Percentiles rank a stretch among this genome's conserved stretches.
Conservation (phyloP, 2,797 vertebrate species). For the Helostoma temminkii region DNA sequence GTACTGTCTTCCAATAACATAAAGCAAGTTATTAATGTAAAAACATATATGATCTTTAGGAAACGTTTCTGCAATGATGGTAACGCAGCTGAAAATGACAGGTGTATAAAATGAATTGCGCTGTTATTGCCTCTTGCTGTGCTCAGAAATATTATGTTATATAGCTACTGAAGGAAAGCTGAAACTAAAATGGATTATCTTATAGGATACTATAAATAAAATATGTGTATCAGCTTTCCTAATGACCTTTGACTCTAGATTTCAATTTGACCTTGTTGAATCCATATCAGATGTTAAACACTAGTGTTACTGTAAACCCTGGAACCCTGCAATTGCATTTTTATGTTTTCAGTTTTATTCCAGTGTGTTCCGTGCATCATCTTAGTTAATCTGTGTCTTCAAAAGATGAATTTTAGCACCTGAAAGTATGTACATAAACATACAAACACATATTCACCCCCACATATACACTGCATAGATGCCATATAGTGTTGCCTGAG, state of each 20-base stretch:
- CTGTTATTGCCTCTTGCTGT: constrained; percentile 3
- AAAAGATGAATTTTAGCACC: constrained; percentile 4
- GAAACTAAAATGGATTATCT: constrained; percentile 37
- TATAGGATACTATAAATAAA: constrained; percentile 31
- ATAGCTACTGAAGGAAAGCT: background rate
- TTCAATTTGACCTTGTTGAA: constrained; percentile 39
- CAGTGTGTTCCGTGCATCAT: background rate
- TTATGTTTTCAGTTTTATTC: constrained; percentile 1
- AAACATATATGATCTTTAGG: no score
- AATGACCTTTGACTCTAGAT: constrained; percentile 57
- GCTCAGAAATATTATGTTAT: constrained; percentile 29
- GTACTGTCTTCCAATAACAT: no score
- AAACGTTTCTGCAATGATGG: no score
- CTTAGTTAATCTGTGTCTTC: constrained; percentile 4
- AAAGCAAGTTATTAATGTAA: no score
- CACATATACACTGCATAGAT: constrained; percentile 10
- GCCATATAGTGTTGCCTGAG: constrained; percentile 49
- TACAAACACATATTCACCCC: background rate
- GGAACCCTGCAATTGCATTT: background rate
- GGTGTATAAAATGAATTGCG: background rate
- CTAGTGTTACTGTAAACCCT: constrained; percentile 5
- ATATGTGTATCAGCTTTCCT: constrained; percentile 16
- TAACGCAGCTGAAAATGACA: no score
- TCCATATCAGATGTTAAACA: constrained; percentile 34
- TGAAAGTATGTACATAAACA: constrained; percentile 2